Evolutionary conservation across 2,797 vertebrate species (phyloP).

Genomic region (Pangasius sanitwongsei): DNA sequence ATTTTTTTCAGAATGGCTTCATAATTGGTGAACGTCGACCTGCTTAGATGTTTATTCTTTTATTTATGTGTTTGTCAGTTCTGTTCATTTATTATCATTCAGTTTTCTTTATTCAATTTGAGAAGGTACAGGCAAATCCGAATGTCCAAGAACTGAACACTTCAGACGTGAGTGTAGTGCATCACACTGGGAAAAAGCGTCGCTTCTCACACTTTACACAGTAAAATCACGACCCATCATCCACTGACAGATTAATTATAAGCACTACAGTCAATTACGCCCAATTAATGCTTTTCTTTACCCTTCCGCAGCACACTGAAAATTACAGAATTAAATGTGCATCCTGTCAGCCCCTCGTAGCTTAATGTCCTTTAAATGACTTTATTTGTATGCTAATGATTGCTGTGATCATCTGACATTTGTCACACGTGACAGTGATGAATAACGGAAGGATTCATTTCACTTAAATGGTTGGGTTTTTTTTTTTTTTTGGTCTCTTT

Average conservation of each 20-base stretch:
- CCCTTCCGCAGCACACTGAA: not conserved
- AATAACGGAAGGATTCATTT: constrained; percentile 53
- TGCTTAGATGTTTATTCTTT: not conserved
- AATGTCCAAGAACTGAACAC: not conserved
- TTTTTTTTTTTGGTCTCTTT: constrained; percentile 11
- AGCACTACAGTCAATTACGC: constrained; percentile 4
- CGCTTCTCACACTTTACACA: not conserved
- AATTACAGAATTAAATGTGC: not conserved
- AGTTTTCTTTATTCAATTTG: not conserved
- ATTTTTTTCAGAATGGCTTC: not conserved
- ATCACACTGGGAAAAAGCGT: not conserved
- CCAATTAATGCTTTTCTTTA: constrained; percentile 11
- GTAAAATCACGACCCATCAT: not conserved
- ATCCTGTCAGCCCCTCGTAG: not conserved
- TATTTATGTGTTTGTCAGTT: not conserved
- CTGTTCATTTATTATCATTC: not conserved
- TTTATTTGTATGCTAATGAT: constrained; percentile 50
- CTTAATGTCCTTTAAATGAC: constrained; percentile 44
- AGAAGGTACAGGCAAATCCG: not conserved
- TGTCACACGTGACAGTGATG: constrained; percentile 48
- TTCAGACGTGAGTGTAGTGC: not conserved
- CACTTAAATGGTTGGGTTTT: constrained; percentile 29
- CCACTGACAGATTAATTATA: constrained; percentile 25
- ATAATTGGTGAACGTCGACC: not conserved
- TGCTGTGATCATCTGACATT: constrained; percentile 42